Base-by-base conservation (phyloP, 2,888 invertebrate species). In the Gastracanthus pulcherrimus region DNA sequence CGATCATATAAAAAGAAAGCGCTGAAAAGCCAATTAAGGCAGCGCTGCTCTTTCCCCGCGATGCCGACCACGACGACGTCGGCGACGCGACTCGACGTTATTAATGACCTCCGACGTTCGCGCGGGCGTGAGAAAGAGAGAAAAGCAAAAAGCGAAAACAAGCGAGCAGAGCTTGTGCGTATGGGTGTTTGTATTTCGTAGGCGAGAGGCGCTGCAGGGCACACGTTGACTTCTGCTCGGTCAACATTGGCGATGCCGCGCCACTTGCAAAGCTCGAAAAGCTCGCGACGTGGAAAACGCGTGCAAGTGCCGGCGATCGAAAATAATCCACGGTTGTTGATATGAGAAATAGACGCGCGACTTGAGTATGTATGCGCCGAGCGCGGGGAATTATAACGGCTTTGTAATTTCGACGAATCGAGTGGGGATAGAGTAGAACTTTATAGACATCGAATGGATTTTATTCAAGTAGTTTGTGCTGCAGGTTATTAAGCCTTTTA, bases 291-390 rank as follows among this genome's bases (percentile, higher is more conserved):
- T 38, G 36, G 58, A n/a, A n/a, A n/a, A n/a, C 41, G 38, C 62
- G 23, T 51, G 26, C 26, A 41, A 38, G 72, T 31, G 72, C 36
- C 29, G 55, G 29, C 55, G 64, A 66, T 78, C 66, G 41, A 71
- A 78, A 78, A 71, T 78, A 78, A 71, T 78, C 64, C 36, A 26
- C 26, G 55, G 41, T 6, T 67, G 66, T 79, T 72, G 72, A 79
- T 66, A 38, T 41, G 72, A 58, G 29, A 58, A 55, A 41, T 45
- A 66, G 23, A 48, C 48, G 26, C n/a, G 13, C 2, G 6, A 2
- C 19, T 19, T 13, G 60, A 3, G n/a, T 31, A 3, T 19, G n/a
- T 2, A 6, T 6, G 26, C 6, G 34, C 6, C n/a, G 51, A 29
- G 5, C 6, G 29, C 2, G 60, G 60, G 29, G 34, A 60, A 31